A percentile compares a stretch with the other conserved stretches of the same genome.
Evolutionary conservation across 2,797 vertebrate genomes (phyloP).

Genomic region (Urosaurus nigricauda): DNA sequence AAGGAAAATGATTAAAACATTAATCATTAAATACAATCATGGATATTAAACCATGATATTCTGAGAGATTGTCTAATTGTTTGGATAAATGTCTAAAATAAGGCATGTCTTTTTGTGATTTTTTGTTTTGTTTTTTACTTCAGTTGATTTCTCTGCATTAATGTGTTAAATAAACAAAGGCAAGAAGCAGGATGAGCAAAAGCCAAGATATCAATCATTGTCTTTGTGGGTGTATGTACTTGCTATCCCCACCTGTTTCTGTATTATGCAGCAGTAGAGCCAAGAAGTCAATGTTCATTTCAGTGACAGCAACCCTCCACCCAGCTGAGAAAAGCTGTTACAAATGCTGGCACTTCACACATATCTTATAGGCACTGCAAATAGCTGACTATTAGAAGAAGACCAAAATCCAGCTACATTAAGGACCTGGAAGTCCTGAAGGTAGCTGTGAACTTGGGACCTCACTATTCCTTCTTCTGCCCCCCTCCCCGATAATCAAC

Average conservation of each 20-base stretch:
- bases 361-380: not conserved
- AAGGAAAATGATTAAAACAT: conserved; percentile 50
- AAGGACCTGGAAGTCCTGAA: not conserved
- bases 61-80: accelerated
- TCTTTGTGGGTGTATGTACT: not conserved
- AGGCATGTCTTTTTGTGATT: not conserved
- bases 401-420: not conserved
- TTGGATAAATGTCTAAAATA: conserved; percentile 3
- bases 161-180: conserved; percentile 1
- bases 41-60: not conserved
- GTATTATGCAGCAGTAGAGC: not conserved
- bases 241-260: not conserved
- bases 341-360: not conserved
- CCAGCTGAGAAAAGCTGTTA: not conserved
- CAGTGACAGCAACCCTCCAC: too few relatives aligned
- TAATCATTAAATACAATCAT: not conserved
- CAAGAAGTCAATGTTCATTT: not conserved
- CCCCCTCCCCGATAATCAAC: not conserved
- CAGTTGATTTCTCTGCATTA: not conserved
- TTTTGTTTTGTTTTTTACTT: not conserved
- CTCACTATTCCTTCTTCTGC: not conserved
- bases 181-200: not conserved
- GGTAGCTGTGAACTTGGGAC: not conserved
- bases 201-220: not conserved
- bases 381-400: not conserved